phyloP scores from a whole-genome alignment of 2,113 vertebrate genomes.

The Calonectris borealis region DNA sequence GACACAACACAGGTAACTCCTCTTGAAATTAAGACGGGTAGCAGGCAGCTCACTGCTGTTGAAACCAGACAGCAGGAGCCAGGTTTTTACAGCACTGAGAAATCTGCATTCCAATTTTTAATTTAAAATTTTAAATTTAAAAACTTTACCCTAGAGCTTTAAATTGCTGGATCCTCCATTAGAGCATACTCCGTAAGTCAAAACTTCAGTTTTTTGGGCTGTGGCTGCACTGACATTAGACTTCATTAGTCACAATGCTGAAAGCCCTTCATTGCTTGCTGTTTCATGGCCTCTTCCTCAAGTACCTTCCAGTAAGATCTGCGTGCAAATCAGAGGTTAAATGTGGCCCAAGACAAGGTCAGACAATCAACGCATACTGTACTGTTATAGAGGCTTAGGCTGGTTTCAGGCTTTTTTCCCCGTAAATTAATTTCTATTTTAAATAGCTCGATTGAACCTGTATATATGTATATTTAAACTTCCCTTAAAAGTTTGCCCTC shows the following conservation, averaged over 20 bases:
- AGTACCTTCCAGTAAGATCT: background rate
- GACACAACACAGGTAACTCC: background rate
- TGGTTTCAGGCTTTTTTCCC: background rate
- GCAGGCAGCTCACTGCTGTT: background rate
- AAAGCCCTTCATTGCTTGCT: background rate
- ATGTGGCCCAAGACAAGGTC: background rate
- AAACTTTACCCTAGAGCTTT: background rate
- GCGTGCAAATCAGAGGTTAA: background rate
- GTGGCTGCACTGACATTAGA: background rate
- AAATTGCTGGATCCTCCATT: background rate
- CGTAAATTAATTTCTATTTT: background rate
- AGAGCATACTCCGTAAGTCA: background rate
- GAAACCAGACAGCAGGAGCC: background rate
- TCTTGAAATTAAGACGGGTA: background rate
- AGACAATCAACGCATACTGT: background rate
- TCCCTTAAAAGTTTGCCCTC: background rate
- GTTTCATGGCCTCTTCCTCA: background rate
- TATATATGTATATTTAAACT: background rate
- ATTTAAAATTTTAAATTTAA: background rate
- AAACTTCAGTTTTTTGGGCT: background rate
- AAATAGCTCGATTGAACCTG: background rate
- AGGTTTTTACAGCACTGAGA: background rate
- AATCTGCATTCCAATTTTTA: background rate
- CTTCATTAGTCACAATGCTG: background rate
- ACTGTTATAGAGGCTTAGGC: background rate